These are phyloP conservation scores for Drosophila triauraria DNA, from an alignment of 1,140 invertebrate species.

Conservation along the genomic window DNA sequence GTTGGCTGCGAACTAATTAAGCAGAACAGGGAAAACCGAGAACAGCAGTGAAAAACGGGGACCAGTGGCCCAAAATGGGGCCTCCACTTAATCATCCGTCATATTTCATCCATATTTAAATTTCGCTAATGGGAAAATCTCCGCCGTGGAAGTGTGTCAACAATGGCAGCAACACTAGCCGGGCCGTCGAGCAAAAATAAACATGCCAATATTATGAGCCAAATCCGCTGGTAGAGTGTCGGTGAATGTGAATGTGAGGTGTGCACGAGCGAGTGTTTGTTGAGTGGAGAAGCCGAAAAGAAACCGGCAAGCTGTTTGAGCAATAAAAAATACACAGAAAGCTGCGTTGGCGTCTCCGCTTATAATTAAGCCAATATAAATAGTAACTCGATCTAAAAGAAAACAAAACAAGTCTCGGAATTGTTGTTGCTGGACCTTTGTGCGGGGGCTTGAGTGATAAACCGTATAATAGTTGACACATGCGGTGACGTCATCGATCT, in stretches of 20 bases:
- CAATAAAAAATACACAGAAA: slow-evolving; percentile 18
- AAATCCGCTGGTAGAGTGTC: slow-evolving; percentile 31
- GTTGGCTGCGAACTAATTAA: slow-evolving; percentile 69
- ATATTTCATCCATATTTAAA: slow-evolving; percentile 13
- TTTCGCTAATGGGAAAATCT: slow-evolving; percentile 16
- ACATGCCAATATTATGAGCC: slow-evolving; percentile 39
- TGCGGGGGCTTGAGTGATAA: slow-evolving; percentile 70
- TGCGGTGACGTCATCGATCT: slow-evolving; percentile 70
- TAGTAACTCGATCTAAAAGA: slow-evolving; percentile 62
- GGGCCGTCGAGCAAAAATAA: slow-evolving; percentile 34
- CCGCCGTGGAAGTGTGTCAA: slow-evolving; percentile 53
- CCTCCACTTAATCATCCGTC: slow-evolving; percentile 25
- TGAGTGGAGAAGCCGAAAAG: slow-evolving; percentile 37
- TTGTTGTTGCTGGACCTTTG: slow-evolving; percentile 41
- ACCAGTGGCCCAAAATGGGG: slow-evolving; percentile 26
- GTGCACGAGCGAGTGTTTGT: slow-evolving; percentile 3
- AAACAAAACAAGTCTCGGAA: slow-evolving; percentile 66
- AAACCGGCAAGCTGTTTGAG: slow-evolving; percentile 46
- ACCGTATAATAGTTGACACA: slow-evolving; percentile 52
- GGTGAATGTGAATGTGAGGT: background rate
- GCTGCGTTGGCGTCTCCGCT: slow-evolving; percentile 62
- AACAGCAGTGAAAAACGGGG: slow-evolving; percentile 14
- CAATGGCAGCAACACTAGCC: slow-evolving; percentile 33
- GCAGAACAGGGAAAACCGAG: slow-evolving; percentile 41
- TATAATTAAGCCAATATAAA: slow-evolving; percentile 72